Evolutionary conservation across 2,113 vertebrate species (phyloP), one percentile per base, ranked within the genome.

Genomic region (Pterocles gutturalis): DNA sequence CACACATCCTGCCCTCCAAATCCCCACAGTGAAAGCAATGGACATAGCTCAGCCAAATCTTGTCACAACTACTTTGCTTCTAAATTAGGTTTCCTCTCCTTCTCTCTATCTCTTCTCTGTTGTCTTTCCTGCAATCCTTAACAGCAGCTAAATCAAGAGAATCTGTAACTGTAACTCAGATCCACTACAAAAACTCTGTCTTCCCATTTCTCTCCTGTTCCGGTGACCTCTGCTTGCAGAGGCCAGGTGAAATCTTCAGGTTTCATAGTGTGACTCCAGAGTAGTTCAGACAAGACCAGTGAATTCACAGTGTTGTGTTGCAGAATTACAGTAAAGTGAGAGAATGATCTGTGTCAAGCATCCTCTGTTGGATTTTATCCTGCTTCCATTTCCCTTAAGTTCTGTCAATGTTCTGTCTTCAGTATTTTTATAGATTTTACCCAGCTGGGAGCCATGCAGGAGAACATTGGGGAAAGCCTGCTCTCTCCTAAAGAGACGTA

Each of bases 1-100:
- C 1, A 1, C 24, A 69, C 14, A 29, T 72, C n/a, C 49, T 69
- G 18, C 5, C 33, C 25, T 78, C 8, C 0, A 1, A 54, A 41
- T 41, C 33, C 6, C 4, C 0, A 1, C 9, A 46, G 13, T 13
- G 12, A 60, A 81, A 60, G 10, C 36, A 79, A 3, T 16, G 75
- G 45, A 19, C 36, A 79, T 17, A 2, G 2, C 36, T 75, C 36
- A 75, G 22, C 3, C 16, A 60, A 75, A 57, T 15, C 33, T 76
- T 85, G 26, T 62, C 83, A 60, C 34, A 55, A 2, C 5, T 53
- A 7, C 17, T 75, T 80, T 53, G 6, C 18, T 71, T 75, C 25
- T 84, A 53, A 66, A 58, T 67, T 34, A 87, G 7, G 2, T 34
- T 94, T 87, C 28, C 31, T 62, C 5, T 77, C 10, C 1, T 14